Evolutionary conservation across 2,797 vertebrate species (phyloP), one percentile per base, ranked within the genome.

Genomic region (Pitangus sulphuratus): DNA sequence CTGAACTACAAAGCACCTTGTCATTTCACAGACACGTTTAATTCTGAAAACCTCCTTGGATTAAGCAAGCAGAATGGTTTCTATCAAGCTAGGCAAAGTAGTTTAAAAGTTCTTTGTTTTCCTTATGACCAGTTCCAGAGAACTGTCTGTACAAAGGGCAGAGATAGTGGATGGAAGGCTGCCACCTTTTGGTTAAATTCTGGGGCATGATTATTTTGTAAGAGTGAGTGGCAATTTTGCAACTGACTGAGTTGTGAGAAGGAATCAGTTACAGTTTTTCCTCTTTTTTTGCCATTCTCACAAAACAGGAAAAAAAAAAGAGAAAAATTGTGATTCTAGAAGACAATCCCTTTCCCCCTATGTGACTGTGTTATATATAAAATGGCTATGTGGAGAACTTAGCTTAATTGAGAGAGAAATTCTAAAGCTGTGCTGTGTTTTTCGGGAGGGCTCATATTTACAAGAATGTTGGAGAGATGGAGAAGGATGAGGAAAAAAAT

Each of bases 131-230:
- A 39, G 12, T 47, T 80, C 51, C 31, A 54, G 33, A 64, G 40
- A 93, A 44, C 39, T 60, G 76, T 58, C 64, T 47, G 42, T 47
- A 54, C 47, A 56, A 60, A 80, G 71, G 24, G 20, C 11, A 58
- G 25, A 62, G 30, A 35, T 8, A 51, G 22, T 15, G 78, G 80
- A 92, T 74, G 22, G 82, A 85, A 95, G 71, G 64, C 79, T 96
- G 91, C 64, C 66, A 87, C 50, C 90, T 96, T 87, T 95, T 70
- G 85, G 85, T 89, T 77, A 50, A 40, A 57, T 75, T 83, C 42
- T 65, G 51, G 24, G 69, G 76, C 1, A 0, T 8, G 35, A 78
- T 68, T 26, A 51, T 75, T 87, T 81, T 60, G 6, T 37, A 58
- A 45, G 51, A 40, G 14, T 21, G 26, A 81, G 60, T 70, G 25